Base-by-base conservation (phyloP, 2,888 invertebrate species). In the Lithophane ornitopus region DNA sequence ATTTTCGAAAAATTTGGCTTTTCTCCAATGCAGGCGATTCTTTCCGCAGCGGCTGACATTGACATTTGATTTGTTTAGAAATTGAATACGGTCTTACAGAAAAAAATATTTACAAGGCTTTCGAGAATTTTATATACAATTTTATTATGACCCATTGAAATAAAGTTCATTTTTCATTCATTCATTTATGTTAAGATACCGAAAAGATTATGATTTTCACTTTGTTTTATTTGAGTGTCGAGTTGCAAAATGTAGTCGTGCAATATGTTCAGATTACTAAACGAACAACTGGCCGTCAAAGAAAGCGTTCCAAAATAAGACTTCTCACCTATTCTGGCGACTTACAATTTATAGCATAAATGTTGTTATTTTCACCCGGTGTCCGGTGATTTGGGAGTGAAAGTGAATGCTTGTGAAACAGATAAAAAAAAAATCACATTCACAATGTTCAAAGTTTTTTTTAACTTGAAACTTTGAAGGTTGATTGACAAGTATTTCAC, bases 11-110 rank as follows among this genome's bases (percentile, higher is more conserved):
- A 85, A 81, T 73, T 90, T 91, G 88, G 90, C 90, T 88, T 84
- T 89, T 89, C 76, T 91, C 91, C 90, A 92, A 87, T 88, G 87
- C 88, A 89, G 86, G 85, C 78, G 86, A 87, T 80, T 85, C 84
- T 78, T 73, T 85, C 88, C 86, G 89, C 89, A 90, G 86, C 84
- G 85, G 73, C 76, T 84, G 82, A 85, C 88, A 88, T 89, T 87
- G 87, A 87, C 87, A 87, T 87, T 87, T 70, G 56, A 26, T 59
- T 52, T 34, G 87, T 83, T 87, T 69, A 73, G 81, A 76, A 87
- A 88, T 71, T 49, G 34, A 61, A 56, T n/a, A 66, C 41, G 46
- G 73, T 61, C 22, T 66, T 56, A n/a, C 0, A 16, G 7, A 76
- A 22, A 49, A 52, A 2, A 0, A 49, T 49, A 52, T 63, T 66